A percentile compares a stretch with the other conserved stretches of the same genome.
phyloP scores from a whole-genome alignment of 2,888 invertebrate genomes.

The Drosophila neonasuta region DNA sequence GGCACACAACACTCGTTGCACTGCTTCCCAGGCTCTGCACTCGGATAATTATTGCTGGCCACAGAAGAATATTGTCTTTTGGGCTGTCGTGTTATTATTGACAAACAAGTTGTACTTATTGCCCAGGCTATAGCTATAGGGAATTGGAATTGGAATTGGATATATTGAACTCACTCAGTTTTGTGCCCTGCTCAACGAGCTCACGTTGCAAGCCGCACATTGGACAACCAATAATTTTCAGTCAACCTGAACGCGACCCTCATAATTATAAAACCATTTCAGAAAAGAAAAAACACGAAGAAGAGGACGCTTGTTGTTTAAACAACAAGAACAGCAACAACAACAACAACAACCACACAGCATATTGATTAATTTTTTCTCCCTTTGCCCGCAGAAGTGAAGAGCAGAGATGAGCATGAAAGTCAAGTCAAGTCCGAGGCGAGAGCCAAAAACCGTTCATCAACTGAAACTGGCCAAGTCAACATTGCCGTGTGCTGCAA shows the following conservation, averaged over 20 bases:
- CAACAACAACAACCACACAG: slow-evolving; percentile 30
- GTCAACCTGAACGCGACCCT: slow-evolving; percentile 65
- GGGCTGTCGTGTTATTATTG: slow-evolving; percentile 40
- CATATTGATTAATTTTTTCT: slow-evolving; percentile 72
- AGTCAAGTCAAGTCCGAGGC: slow-evolving; percentile 4
- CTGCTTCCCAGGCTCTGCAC: slow-evolving; percentile 26
- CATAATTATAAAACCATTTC: slow-evolving; percentile 74
- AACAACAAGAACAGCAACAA: slow-evolving; percentile 32
- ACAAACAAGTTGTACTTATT: slow-evolving; percentile 54
- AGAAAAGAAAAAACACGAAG: not conserved
- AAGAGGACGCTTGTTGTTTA: slow-evolving; percentile 45
- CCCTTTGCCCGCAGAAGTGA: slow-evolving; percentile 14
- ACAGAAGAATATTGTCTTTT: slow-evolving; percentile 33
- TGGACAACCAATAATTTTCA: slow-evolving; percentile 69
- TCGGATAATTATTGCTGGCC: slow-evolving; percentile 33
- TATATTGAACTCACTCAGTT: too few relatives aligned
- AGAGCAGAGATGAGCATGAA: slow-evolving; percentile 25
- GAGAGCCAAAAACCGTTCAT: slow-evolving; percentile 58
- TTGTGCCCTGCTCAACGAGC: slow-evolving; percentile 41
- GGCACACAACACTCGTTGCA: not conserved
- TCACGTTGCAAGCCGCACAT: slow-evolving; percentile 22
- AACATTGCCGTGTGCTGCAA: slow-evolving; percentile 58
- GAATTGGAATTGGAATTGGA: not conserved
- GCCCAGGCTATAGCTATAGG: slow-evolving; percentile 17
- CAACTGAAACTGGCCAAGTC: slow-evolving; percentile 66